Base-by-base conservation (phyloP, 1,140 invertebrate genomes). In the Zaprionus lachaisei region DNA sequence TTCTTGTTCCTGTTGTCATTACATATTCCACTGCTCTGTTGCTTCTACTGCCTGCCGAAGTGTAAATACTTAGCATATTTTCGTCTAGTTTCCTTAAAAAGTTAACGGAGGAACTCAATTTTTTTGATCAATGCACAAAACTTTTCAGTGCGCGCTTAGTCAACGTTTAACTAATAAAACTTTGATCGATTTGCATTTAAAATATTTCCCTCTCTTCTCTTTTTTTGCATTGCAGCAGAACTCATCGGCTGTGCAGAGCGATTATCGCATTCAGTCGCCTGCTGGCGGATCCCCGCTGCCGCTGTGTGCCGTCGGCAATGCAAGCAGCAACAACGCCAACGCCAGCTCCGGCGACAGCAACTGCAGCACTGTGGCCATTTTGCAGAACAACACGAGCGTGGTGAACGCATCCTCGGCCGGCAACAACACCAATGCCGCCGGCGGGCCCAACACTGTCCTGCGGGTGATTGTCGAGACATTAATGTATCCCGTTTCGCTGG, bases 381-480 rank as follows among this genome's bases (percentile, higher is more conserved):
- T 92, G 79, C 81, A 83, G 69, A 92, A 92, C 65, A 93, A 93
- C 55, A 95, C 92, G 31, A 92, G 83, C 57, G 91, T 76, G 44
- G 89, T 91, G 24, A 92, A 92, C 57, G 71, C 84, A 15, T 63
- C 72, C 5, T 57, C 72, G 15, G 73, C 72, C 26, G 82, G 84
- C 26, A 89, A 85, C 22, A 91, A 91, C n/a, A 79, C 76, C 38
- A 92, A 97, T 71, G 96, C 96, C 12, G 96, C 97, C 93, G 97
- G 97, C 73, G 97, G 98, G 66, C 97, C 97, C 54, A 99, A 99
- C 93, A 99, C 98, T 26, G 98, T 99, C 63, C 95, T 99, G 47
- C 95, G 99, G 68, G 98, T 99, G 57, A 99, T 99, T 93, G 96
- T 99, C 79, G 99, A 99, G 93, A 98, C 99, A 94, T 97, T 99